Base-by-base conservation (phyloP, 2,797 vertebrate species). In the Karalla daura region DNA sequence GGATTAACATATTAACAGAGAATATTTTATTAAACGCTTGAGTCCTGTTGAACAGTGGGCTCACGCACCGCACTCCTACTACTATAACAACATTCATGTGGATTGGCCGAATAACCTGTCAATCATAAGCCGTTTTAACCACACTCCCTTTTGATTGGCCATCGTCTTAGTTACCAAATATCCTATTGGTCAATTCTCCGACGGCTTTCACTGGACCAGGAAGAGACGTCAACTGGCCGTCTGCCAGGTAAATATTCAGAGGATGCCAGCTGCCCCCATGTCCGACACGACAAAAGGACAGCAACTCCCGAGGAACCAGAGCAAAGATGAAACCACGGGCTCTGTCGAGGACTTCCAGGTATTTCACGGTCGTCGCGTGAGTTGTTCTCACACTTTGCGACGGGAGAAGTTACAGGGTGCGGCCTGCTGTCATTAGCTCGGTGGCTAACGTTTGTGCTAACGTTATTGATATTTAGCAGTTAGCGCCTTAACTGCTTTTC, bases 221-320 rank as follows among this genome's bases (percentile, higher is more conserved):
- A 92, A 89, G 77, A 64, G 72, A 76, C 73, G 65, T 53, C 1
- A 62, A 74, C 64, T 84, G 80, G 78, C 75, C 14, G 54, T 7
- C 45, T 70, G 76, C 72, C 79, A 89, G 80, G 88, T 90, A 86
- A 89, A 91, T 89, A 89, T 66, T 75, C 65, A 70, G 69, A 83
- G 70, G 88, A 81, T 86, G 88, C 82, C 86, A 85, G 76, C 79
- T 54, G 10, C 50, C 25, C 21, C 49, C 23, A 46, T 55, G 76
- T 83, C 73, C 54, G 59, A 70, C 47, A 47, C 78, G 60, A 74
- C 68, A 36, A 77, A 73, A 53, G 70, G 70, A 74, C 61, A 43
- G 39, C 66, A 70, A 68, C 83, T 85, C 76, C 72, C 35, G 54
- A 41, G 33, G 49, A 74, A 83, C 65, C 30, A 83, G 75, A 74